A percentile compares a stretch with the other conserved stretches of the same genome.
phyloP scores from a whole-genome alignment of 2,888 invertebrate genomes.

The Epistrophe eligans region DNA sequence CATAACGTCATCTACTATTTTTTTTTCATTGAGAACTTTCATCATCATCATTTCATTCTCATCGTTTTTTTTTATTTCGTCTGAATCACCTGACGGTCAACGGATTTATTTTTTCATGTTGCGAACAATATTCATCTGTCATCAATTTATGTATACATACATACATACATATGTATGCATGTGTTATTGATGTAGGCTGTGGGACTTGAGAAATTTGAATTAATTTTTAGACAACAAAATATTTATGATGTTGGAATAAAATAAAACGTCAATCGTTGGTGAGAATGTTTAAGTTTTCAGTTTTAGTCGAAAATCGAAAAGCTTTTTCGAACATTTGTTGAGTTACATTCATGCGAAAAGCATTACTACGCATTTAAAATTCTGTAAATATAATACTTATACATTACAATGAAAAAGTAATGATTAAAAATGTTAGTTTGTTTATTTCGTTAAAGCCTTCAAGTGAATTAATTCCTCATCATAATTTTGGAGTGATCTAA shows the following conservation, averaged over 20 bases:
- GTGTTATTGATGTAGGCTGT: background rate
- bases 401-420: too few relatives aligned
- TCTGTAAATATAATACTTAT: too few relatives aligned
- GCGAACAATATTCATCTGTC: slow-evolving; percentile 24
- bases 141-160: background rate
- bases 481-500: too few relatives aligned
- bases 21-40: slow-evolving; percentile 15
- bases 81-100: slow-evolving; percentile 54
- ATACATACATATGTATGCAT: too few relatives aligned
- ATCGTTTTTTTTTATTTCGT: background rate
- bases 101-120: slow-evolving; percentile 26
- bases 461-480: too few relatives aligned
- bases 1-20: slow-evolving; percentile 53
- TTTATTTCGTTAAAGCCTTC: too few relatives aligned
- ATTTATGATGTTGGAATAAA: background rate
- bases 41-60: background rate
- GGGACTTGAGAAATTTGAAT: background rate
- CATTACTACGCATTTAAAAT: background rate
- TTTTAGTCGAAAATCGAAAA: background rate
- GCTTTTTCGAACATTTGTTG: slow-evolving; percentile 6
- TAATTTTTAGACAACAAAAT: background rate
- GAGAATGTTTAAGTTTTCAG: background rate
- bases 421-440: too few relatives aligned
- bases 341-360: background rate
- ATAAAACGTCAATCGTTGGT: slow-evolving; percentile 13